Evolutionary conservation across 2,797 vertebrate genomes (phyloP).

Genomic region (Mormyrus proboscirostris): DNA sequence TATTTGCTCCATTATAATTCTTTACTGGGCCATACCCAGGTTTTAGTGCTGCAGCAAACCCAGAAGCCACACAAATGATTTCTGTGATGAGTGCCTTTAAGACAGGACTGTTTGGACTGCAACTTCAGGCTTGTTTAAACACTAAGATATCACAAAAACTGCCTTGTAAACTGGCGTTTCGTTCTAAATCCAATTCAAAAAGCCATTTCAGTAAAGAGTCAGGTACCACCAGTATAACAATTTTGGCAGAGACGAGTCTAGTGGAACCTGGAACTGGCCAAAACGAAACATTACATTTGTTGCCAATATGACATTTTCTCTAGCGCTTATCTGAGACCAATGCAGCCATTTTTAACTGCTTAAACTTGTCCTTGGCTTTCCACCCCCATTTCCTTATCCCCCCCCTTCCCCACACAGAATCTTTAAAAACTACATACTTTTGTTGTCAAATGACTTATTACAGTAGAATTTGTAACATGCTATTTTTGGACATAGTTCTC

Average conservation of each 20-base stretch:
- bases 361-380: background rate
- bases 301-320: background rate
- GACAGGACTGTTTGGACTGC: background rate
- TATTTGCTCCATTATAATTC: background rate
- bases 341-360: background rate
- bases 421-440: background rate
- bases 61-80: background rate
- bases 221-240: background rate
- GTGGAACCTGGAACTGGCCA: background rate
- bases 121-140: background rate
- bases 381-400: background rate
- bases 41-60: background rate
- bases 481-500: background rate
- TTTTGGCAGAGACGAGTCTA: background rate
- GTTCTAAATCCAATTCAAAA: background rate
- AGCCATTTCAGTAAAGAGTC: background rate
- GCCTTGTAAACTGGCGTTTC: background rate
- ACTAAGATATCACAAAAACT: background rate
- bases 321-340: background rate
- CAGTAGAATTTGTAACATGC: background rate
- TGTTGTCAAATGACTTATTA: background rate
- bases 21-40: background rate
- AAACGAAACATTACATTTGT: background rate
- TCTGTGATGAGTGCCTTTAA: background rate
- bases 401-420: background rate